A percentile compares a stretch with the other conserved stretches of the same genome.
Conservation (phyloP, 2,113 vertebrate genomes). For the Thamnaconus septentrionalis region DNA sequence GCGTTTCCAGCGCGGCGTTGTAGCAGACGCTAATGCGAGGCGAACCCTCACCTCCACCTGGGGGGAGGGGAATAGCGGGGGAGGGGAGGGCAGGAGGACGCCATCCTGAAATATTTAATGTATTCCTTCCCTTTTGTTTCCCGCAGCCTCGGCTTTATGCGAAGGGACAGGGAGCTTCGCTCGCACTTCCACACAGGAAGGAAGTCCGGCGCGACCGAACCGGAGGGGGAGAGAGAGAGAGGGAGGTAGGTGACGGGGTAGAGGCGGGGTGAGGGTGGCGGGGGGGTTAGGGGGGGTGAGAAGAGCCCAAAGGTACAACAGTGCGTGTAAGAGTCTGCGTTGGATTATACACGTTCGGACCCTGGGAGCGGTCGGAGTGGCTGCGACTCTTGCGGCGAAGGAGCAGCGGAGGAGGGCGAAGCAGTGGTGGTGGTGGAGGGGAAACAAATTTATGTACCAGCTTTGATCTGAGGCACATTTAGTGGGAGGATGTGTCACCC, state of each 20-base stretch:
- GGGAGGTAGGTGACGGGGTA: too few relatives aligned
- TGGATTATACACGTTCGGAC: conserved; percentile 55
- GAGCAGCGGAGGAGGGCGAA: not conserved
- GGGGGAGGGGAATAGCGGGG: not conserved
- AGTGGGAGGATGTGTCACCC: conserved; percentile 49
- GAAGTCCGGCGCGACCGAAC: conserved; percentile 38
- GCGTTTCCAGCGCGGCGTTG: not conserved
- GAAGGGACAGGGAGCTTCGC: conserved; percentile 40
- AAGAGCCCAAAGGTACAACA: conserved; percentile 42
- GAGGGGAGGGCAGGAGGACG: conserved; percentile 12
- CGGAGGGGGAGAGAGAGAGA: conserved; percentile 32
- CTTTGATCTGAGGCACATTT: conserved; percentile 65
- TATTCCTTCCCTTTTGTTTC: conserved; percentile 35
- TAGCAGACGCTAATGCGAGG: not conserved
- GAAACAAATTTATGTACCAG: conserved; percentile 28
- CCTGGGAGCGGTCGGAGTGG: conserved; percentile 45
- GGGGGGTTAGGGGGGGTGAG: conserved; percentile 33
- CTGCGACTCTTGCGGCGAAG: conserved; percentile 5
- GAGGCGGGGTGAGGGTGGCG: too few relatives aligned
- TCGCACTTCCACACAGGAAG: conserved; percentile 16
- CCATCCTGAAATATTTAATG: conserved; percentile 50
- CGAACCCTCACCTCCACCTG: conserved; percentile 8
- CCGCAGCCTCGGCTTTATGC: conserved; percentile 18
- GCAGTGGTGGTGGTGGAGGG: conserved; percentile 11
- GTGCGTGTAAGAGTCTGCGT: conserved; percentile 49